These are phyloP conservation scores for Gadopsis marmoratus DNA, from an alignment of 2,797 vertebrate genomes.

Conservation along the genomic window DNA sequence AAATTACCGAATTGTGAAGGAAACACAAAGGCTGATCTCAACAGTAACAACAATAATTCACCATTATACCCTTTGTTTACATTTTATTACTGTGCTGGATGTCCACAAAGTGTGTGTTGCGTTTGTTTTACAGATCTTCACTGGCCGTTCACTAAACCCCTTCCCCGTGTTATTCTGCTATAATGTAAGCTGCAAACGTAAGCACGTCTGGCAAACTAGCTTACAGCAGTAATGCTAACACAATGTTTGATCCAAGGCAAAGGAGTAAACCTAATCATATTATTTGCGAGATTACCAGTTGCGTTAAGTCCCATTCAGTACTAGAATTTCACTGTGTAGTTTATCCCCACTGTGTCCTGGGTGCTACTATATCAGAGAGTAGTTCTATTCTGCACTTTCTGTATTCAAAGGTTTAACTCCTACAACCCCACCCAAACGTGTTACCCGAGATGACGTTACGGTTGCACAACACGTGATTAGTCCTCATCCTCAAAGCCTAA, in stretches of 20 bases:
- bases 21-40: neutral
- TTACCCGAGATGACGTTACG: neutral
- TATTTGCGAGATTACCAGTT: neutral
- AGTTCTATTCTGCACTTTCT: too few relatives aligned
- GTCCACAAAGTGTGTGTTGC: neutral
- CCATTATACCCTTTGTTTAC: neutral
- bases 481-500: neutral
- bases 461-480: neutral
- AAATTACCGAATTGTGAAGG: neutral
- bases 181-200: neutral
- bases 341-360: neutral
- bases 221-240: neutral
- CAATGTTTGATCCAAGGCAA: neutral
- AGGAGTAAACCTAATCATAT: neutral
- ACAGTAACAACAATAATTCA: neutral
- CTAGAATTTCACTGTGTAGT: neutral
- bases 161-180: neutral
- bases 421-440: neutral
- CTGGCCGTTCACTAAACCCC: neutral
- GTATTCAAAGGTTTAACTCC: too few relatives aligned
- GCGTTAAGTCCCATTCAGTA: neutral
- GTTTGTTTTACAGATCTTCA: neutral
- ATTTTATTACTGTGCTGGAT: neutral
- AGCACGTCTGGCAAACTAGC: neutral
- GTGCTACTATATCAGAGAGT: neutral